Conservation (phyloP, 2,888 invertebrate species). For the Alsophila aescularia region DNA sequence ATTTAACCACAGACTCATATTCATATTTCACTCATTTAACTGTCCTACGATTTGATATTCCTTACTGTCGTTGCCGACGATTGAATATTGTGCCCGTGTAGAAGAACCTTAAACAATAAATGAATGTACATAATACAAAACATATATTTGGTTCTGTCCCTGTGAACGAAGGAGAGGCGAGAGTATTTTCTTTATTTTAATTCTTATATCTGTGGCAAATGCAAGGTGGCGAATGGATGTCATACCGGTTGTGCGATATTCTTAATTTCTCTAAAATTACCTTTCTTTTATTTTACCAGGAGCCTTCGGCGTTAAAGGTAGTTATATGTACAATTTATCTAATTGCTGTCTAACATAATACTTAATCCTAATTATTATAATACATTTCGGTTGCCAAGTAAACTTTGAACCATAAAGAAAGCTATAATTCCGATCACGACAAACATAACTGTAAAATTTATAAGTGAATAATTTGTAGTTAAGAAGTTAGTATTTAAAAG, state of each 20-base stretch:
- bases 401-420: slow-evolving; percentile 14
- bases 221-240: slow-evolving; percentile 13
- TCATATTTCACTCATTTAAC: not conserved
- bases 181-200: too few species aligned
- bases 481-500: too few species aligned
- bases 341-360: not conserved
- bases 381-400: slow-evolving; percentile 2
- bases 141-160: too few species aligned
- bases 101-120: not conserved
- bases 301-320: slow-evolving; percentile 8
- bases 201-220: not conserved
- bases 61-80: too few species aligned
- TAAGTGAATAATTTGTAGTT: not conserved
- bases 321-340: not conserved
- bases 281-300: slow-evolving; percentile 8
- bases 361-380: not conserved
- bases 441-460: slow-evolving; percentile 9
- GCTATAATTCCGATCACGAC: not conserved
- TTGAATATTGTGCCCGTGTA: not conserved
- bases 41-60: too few species aligned
- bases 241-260: slow-evolving; percentile 9
- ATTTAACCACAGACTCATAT: not conserved
- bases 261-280: not conserved
- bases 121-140: too few species aligned
- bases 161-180: too few species aligned